Evolutionary conservation across 2,797 vertebrate genomes (phyloP).

Genomic region (Microctenopoma steveboyesi): DNA sequence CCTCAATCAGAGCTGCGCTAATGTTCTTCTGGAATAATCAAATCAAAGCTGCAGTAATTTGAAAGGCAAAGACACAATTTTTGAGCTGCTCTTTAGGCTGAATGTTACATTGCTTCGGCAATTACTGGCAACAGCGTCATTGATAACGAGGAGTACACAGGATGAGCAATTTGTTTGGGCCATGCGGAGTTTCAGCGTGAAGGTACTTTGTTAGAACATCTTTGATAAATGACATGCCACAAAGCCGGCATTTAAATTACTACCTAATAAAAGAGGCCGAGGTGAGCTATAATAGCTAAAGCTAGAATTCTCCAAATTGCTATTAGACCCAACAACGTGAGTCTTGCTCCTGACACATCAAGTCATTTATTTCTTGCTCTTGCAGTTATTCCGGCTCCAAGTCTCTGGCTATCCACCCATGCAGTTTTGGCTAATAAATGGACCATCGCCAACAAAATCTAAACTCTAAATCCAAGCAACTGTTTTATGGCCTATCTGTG

Average conservation of each 20-base stretch:
- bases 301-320: slow-evolving; percentile 13
- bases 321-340: not conserved
- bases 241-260: slow-evolving; percentile 43
- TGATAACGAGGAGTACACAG: slow-evolving; percentile 55
- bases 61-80: slow-evolving; percentile 61
- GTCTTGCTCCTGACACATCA: not conserved
- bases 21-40: slow-evolving; percentile 65
- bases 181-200: slow-evolving; percentile 11
- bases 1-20: slow-evolving; percentile 49
- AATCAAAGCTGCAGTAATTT: slow-evolving; percentile 70
- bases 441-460: not conserved
- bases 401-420: not conserved
- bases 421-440: slow-evolving; percentile 7
- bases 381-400: slow-evolving; percentile 4
- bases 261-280: slow-evolving; percentile 19
- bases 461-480: slow-evolving; percentile 15
- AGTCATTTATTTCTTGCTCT: not conserved
- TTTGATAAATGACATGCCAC: slow-evolving; percentile 50
- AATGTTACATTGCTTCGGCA: slow-evolving; percentile 61
- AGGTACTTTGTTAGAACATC: slow-evolving; percentile 59
- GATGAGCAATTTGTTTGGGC: slow-evolving; percentile 62
- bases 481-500: slow-evolving; percentile 12
- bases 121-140: slow-evolving; percentile 56
- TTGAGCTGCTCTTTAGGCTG: slow-evolving; percentile 59
- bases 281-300: slow-evolving; percentile 3